Evolutionary conservation across 2,888 invertebrate species (phyloP).

Genomic region (Gibbula magus): DNA sequence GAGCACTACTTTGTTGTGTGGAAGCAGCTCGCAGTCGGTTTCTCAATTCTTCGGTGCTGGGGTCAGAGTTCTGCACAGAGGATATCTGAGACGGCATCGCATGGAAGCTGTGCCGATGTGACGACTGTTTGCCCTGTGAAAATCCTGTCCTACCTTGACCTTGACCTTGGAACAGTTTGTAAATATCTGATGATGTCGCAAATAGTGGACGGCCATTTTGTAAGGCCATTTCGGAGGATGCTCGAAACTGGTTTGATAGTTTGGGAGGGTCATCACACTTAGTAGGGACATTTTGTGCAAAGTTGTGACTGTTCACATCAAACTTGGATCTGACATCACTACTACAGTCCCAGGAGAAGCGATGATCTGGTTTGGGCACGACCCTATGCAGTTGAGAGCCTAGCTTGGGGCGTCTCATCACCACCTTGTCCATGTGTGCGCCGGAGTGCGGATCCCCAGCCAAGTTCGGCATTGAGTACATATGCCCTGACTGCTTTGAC

Average conservation of each 20-base stretch:
- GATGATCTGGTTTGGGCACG: background rate
- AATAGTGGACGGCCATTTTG: slow-evolving; percentile 59
- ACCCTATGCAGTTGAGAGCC: background rate
- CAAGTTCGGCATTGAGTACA: slow-evolving; percentile 12
- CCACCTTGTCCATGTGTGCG: background rate
- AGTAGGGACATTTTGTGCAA: background rate
- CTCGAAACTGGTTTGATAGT: slow-evolving; percentile 34
- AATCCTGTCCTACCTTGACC: slow-evolving; percentile 22
- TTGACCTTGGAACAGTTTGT: slow-evolving; percentile 58
- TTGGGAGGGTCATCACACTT: background rate
- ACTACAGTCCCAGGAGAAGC: slow-evolving; percentile 33
- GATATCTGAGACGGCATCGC: slow-evolving; percentile 49
- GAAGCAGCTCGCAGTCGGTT: slow-evolving; percentile 54
- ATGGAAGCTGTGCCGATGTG: slow-evolving; percentile 58
- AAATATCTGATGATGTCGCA: slow-evolving; percentile 66
- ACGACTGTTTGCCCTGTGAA: slow-evolving; percentile 34
- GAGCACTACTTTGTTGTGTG: slow-evolving; percentile 29
- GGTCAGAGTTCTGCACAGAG: slow-evolving; percentile 40
- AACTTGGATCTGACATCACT: slow-evolving; percentile 17
- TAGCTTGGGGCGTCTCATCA: background rate
- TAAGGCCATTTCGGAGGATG: slow-evolving; percentile 48
- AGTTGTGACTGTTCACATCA: background rate
- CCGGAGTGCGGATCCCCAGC: background rate
- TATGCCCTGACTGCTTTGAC: background rate
- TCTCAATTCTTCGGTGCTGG: slow-evolving; percentile 34